A percentile compares a stretch with the other conserved stretches of the same genome.
Conservation (phyloP, 2,888 invertebrate genomes). For the Pseudococcus jackbeardsleyi region DNA sequence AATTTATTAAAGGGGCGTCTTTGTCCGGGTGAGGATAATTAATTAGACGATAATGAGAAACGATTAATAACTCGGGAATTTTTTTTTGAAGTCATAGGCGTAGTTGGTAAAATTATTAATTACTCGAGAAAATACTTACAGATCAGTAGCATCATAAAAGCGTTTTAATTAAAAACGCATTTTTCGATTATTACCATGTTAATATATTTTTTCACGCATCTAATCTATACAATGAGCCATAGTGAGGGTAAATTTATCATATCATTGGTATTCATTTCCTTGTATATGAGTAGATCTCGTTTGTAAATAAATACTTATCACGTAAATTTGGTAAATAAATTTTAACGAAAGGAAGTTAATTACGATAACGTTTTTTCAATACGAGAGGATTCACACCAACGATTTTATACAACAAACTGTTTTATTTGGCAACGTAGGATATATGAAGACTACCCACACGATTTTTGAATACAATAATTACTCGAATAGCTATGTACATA, state of each 20-base stretch:
- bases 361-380: not conserved
- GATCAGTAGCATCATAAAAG: conserved; percentile 21
- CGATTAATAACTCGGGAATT: conserved; percentile 18
- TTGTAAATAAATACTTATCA: not conserved
- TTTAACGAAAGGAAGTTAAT: not conserved
- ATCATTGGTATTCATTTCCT: not conserved
- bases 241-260: not conserved
- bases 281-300: not conserved
- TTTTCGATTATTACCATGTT: not conserved
- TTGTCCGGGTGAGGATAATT: not conserved
- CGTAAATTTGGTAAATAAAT: not conserved
- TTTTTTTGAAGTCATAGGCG: conserved; percentile 1
- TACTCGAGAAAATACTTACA: not conserved
- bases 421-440: not conserved
- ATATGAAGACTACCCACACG: no score
- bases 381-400: not conserved
- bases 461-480: no score
- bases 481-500: no score
- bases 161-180: not conserved
- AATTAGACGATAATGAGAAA: conserved; percentile 32
- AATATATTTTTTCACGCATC: not conserved
- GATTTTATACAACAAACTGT: not conserved
- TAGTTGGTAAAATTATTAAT: conserved; percentile 17
- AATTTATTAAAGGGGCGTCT: conserved; percentile 21
- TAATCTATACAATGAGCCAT: not conserved